Conservation (phyloP, 2,113 vertebrate species). For the Scopus umbretta region DNA sequence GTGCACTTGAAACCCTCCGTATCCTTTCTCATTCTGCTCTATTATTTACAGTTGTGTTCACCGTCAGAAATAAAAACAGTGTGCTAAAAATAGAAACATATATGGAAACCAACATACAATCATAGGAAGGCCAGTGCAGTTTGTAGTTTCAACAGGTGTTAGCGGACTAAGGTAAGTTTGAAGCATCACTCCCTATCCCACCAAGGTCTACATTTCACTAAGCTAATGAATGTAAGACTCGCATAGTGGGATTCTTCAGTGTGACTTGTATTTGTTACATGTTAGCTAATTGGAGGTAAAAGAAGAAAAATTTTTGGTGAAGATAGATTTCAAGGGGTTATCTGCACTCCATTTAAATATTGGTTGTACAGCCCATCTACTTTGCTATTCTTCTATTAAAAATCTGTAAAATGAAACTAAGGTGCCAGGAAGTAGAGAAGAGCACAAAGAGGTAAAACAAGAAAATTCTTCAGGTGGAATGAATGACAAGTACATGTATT, state of each 20-base stretch:
- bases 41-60: not conserved
- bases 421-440: not conserved
- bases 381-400: not conserved
- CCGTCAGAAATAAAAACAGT: not conserved
- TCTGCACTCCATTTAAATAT: not conserved
- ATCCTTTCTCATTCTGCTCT: not conserved
- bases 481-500: not conserved
- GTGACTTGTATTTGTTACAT: not conserved
- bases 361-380: not conserved
- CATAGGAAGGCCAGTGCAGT: not conserved
- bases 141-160: not conserved
- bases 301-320: not conserved
- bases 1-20: not conserved
- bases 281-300: not conserved
- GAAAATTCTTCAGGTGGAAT: not conserved
- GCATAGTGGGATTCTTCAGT: not conserved
- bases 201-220: not conserved
- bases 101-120: not conserved
- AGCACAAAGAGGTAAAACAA: not conserved
- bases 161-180: not conserved
- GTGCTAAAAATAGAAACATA: not conserved
- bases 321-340: not conserved
- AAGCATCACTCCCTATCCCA: not conserved
- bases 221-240: not conserved
- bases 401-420: not conserved